Conservation (phyloP, 2,888 invertebrate genomes). For the Catotricha subobsoleta region DNA sequence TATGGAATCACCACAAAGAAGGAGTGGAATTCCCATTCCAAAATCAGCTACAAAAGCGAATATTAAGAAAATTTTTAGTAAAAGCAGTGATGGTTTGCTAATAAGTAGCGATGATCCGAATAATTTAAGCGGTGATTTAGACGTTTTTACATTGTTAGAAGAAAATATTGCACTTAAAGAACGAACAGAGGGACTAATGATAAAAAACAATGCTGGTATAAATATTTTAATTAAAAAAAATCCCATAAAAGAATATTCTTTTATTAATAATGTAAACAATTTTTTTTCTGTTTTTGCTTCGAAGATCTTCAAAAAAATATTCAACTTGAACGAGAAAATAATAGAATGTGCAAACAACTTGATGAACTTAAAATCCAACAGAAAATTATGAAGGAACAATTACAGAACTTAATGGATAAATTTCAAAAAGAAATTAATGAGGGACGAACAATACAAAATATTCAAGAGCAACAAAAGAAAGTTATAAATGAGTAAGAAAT, state of each 20-base stretch:
- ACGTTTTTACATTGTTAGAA: constrained; percentile 26
- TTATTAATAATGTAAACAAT: neutral
- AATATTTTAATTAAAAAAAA: too few relatives aligned
- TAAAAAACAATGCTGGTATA: constrained; percentile 25
- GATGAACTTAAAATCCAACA: constrained; percentile 6
- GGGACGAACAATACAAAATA: constrained; percentile 4
- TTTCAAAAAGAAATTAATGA: constrained; percentile 7
- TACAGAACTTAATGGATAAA: constrained; percentile 6
- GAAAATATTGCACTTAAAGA: constrained; percentile 28
- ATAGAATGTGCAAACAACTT: constrained; percentile 5
- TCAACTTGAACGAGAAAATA: constrained; percentile 9
- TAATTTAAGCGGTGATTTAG: constrained; percentile 18
- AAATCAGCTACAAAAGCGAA: constrained; percentile 27
- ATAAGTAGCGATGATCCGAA: constrained; percentile 11
- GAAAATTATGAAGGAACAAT: constrained; percentile 4
- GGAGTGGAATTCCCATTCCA: constrained; percentile 27
- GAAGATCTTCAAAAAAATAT: constrained; percentile 9
- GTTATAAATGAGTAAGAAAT: constrained; percentile 6
- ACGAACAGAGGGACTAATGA: constrained; percentile 24
- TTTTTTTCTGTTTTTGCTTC: too few relatives aligned
- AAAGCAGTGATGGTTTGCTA: constrained; percentile 26
- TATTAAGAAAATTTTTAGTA: constrained; percentile 26
- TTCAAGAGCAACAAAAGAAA: constrained; percentile 6
- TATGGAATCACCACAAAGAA: constrained; percentile 21
- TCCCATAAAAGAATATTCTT: too few relatives aligned